These are phyloP conservation scores for Morpho helenor DNA, from an alignment of 2,888 invertebrate genomes.

Conservation along the genomic window DNA sequence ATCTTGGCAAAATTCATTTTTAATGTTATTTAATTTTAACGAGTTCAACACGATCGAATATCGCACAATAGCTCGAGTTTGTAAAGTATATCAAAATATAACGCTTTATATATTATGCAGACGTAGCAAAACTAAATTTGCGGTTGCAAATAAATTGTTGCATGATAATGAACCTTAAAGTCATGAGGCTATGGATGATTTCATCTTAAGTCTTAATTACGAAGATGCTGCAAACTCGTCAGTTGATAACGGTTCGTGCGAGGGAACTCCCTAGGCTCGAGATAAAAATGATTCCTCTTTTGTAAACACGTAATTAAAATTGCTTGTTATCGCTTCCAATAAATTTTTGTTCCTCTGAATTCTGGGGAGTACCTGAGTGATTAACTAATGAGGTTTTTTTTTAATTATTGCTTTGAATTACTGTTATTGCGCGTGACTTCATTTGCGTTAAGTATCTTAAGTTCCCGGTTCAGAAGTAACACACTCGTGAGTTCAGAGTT, in stretches of 20 bases:
- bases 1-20: conserved; percentile 31
- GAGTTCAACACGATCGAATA: background rate
- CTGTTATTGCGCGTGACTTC: no score
- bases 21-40: background rate
- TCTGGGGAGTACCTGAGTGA: background rate
- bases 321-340: background rate
- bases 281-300: conserved; percentile 9
- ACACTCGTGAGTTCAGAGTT: no score
- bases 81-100: background rate
- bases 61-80: background rate
- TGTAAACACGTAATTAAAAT: conserved; percentile 4
- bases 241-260: conserved; percentile 7
- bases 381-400: no score
- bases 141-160: background rate
- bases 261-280: conserved; percentile 13
- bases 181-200: background rate
- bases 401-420: no score
- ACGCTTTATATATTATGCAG: conserved; percentile 1
- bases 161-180: background rate
- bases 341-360: background rate
- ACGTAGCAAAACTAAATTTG: background rate
- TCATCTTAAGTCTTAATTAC: background rate
- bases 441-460: no score
- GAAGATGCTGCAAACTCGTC: background rate
- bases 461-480: no score